Percentiles rank a stretch among this genome's conserved stretches.
phyloP scores from a whole-genome alignment of 2,888 invertebrate genomes.

The Boloria euphrosyne region DNA sequence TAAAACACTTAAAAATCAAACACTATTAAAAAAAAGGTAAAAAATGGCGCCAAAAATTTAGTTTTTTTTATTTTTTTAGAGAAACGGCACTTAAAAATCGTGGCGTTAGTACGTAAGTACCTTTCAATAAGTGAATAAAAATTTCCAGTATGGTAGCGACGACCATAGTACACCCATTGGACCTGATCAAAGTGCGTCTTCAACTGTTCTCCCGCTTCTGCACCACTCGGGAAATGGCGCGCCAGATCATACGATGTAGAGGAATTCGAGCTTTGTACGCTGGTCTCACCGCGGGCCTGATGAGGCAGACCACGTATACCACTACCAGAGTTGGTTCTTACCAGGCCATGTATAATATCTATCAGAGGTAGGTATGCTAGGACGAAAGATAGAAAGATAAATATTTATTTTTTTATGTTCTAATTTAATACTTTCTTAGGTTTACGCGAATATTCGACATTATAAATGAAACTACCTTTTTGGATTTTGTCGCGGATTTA shows the following conservation, averaged over 20 bases:
- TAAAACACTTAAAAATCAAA: too few relatives aligned
- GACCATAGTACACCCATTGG: conserved; percentile 95
- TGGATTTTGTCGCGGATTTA: too few relatives aligned
- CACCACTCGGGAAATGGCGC: conserved; percentile 86
- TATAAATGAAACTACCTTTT: too few relatives aligned
- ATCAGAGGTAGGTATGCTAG: conserved; percentile 4
- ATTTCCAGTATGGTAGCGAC: conserved; percentile 93
- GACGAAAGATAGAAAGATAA: not conserved
- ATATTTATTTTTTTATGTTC: too few relatives aligned
- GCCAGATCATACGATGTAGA: conserved; percentile 88
- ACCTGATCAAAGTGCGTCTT: conserved; percentile 97
- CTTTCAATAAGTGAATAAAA: too few relatives aligned
- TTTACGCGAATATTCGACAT: too few relatives aligned
- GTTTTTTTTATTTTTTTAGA: too few relatives aligned
- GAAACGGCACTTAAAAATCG: too few relatives aligned
- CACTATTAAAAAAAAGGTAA: too few relatives aligned
- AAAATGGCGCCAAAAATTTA: too few relatives aligned
- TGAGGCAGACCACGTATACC: conserved; percentile 97
- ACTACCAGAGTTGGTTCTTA: conserved; percentile 95
- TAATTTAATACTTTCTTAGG: too few relatives aligned
- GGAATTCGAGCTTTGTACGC: conserved; percentile 91
- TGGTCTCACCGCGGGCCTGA: conserved; percentile 93
- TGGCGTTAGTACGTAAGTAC: too few relatives aligned
- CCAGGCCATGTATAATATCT: conserved; percentile 89
- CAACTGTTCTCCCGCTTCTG: conserved; percentile 90